Conservation (phyloP, 2,113 vertebrate genomes). For the Plectropomus leopardus region DNA sequence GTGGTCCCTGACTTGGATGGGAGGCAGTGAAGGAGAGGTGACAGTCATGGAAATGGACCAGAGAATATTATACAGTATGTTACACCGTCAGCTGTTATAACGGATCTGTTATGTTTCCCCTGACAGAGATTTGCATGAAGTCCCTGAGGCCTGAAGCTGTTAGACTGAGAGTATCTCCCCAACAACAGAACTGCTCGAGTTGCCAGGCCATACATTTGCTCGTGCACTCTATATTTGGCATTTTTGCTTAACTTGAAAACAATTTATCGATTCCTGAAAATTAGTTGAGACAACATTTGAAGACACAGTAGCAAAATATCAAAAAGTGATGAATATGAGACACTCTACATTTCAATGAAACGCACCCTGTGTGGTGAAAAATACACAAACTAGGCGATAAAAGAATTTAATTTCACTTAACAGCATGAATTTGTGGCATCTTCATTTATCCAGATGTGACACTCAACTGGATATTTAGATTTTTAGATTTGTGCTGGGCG, state of each 20-base stretch:
- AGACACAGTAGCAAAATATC: not conserved
- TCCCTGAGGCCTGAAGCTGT: not conserved
- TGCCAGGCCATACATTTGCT: not conserved
- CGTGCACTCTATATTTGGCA: not conserved
- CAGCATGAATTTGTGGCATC: constrained; percentile 21
- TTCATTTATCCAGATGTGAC: constrained; percentile 10
- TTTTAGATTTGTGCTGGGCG: not conserved
- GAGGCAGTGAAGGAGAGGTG: not conserved
- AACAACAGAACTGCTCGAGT: not conserved
- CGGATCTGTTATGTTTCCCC: not conserved
- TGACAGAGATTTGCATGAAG: not conserved
- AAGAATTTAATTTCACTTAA: constrained; percentile 30
- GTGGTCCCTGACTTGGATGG: not conserved
- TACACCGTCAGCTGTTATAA: not conserved
- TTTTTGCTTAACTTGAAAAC: not conserved
- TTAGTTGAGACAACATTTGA: not conserved
- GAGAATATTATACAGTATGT: not conserved
- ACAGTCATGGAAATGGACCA: not conserved
- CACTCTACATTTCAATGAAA: not conserved
- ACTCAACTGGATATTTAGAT: not conserved
- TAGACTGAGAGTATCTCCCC: not conserved
- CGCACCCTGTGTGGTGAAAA: constrained; percentile 13
- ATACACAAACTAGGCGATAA: not conserved
- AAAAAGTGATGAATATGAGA: not conserved
- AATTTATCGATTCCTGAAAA: not conserved